Evolutionary conservation across 2,113 vertebrate species (phyloP), one percentile per base, ranked within the genome.

Genomic region (Tragulus kanchil): DNA sequence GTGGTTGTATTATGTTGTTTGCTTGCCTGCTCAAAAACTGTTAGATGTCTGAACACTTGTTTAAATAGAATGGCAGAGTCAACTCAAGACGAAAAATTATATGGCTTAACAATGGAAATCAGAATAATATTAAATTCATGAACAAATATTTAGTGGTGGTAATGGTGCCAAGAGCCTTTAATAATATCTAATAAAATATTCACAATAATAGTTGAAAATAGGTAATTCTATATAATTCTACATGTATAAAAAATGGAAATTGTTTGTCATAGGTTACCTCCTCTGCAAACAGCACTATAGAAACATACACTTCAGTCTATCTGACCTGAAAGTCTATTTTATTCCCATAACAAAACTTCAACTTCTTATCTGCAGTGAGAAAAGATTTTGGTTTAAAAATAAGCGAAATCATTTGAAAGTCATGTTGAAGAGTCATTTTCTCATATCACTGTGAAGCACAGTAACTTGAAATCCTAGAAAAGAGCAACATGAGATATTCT

Each of bases 341-440:
- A 61, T 71, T 75, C 16, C 16, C 14, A 56, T 36, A 77, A 77
- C 50, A 81, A 94, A 94, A 1, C 15, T 78, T 71, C 1, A 45
- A 54, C 0, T n/a, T 94, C 14, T 75, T 58, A 89, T 52, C 56
- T 52, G 12, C 4, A 89, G 17, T 25, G 56, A 90, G 58, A 61
- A 78, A 88, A 85, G n/a, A 1, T 23, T 93, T 95, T 36, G 13
- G 4, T 62, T 79, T 89, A 16, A 96, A 90, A 88, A 87, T 93
- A 52, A 91, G 28, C 84, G 1, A 82, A 85, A 62, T 77, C 0
- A 45, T 85, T 85, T 94, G 26, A 59, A 92, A 96, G 9, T 69
- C 61, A 69, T 62, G 61, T 59, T 56, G 36, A 95, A 92, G 42
- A 87, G 19, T 64, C 67, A 6, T 93, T 95, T 96, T 94, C 36